Percentiles rank a stretch among this genome's conserved stretches.
phyloP scores from a whole-genome alignment of 2,888 invertebrate species.

The Sclerodermus sp. region DNA sequence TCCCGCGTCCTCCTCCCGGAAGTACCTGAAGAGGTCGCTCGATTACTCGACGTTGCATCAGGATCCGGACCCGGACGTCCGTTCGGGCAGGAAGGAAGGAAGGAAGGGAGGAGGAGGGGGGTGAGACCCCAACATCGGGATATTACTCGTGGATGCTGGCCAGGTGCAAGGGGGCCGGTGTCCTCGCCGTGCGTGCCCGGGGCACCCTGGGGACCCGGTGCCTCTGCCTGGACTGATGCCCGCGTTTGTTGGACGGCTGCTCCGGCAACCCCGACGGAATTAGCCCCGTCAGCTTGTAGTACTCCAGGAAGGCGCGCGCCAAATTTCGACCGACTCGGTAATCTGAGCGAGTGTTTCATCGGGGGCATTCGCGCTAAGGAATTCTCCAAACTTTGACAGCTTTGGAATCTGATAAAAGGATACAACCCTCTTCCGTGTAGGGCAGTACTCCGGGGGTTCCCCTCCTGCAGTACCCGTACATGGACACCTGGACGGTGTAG shows the following conservation, averaged over 20 bases:
- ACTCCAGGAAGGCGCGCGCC: slow-evolving; percentile 75
- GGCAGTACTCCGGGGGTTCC: slow-evolving; percentile 73
- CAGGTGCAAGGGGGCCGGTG: slow-evolving; percentile 51
- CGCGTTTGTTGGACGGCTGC: slow-evolving; percentile 49
- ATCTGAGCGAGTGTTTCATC: no score
- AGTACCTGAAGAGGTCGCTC: no score
- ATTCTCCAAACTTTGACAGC: background rate
- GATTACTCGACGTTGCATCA: no score
- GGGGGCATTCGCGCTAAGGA: no score
- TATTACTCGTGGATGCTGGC: slow-evolving; percentile 54
- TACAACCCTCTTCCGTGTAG: slow-evolving; percentile 95
- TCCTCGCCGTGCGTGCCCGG: slow-evolving; percentile 48
- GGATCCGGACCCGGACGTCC: no score
- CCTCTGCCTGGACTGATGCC: slow-evolving; percentile 50
- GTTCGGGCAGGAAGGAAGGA: background rate
- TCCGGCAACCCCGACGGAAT: slow-evolving; percentile 60
- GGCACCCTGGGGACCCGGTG: slow-evolving; percentile 45
- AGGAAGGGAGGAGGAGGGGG: background rate
- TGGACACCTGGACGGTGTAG: slow-evolving; percentile 87
- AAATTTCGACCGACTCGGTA: slow-evolving; percentile 78
- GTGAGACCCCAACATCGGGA: background rate
- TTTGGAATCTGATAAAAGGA: slow-evolving; percentile 71
- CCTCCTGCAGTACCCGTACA: slow-evolving; percentile 81
- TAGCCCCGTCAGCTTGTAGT: slow-evolving; percentile 75
- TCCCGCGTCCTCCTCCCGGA: slow-evolving; percentile 42